Evolutionary conservation across 1,140 invertebrate genomes (phyloP), one percentile per base, ranked within the genome.

Genomic region (Drosophila teissieri): DNA sequence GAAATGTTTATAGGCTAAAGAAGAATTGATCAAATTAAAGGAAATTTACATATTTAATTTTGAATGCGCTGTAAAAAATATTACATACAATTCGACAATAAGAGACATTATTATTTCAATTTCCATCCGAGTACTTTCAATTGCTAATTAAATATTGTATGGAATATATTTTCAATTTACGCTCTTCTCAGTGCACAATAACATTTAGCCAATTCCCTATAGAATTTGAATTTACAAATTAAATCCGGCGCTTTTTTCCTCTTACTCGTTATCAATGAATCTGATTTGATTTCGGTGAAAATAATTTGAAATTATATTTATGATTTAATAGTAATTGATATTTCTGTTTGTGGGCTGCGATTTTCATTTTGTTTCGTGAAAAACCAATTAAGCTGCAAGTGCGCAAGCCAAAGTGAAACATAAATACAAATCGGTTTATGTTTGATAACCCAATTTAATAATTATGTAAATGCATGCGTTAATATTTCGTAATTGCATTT

Each of bases 401-500:
- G 60, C 17, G 42, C 62, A 39, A 53, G 22, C 24, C 39, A 58
- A 52, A 65, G 19, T 22, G 52, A 19, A 78, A 70, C 63, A 69
- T 69, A 68, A 53, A 49, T 69, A 48, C 37, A 76, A 76, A 80
- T 72, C 63, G 75, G 34, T 79, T 84, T 60, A 70, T 79, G 54
- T 55, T 57, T 65, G 55, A 80, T 79, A 80, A 63, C 69, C 70
- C 75, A 84, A 80, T 80, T 64, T 80, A 80, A 77, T 57, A 70
- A 77, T 80, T 80, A 85, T 84, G 62, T 73, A 80, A 84, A 84
- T 82, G 61, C 57, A 69, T 73, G 74, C 78, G 56, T 69, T 72
- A 70, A 70, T 84, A 83, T 83, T 83, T 60, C 39, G 56, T 62
- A 74, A 74, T 73, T 73, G 40, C 36, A 55, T 48, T 74, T 68